These are phyloP conservation scores for Cerceris ruficornis DNA, from an alignment of 2,888 invertebrate genomes.

Conservation along the genomic window DNA sequence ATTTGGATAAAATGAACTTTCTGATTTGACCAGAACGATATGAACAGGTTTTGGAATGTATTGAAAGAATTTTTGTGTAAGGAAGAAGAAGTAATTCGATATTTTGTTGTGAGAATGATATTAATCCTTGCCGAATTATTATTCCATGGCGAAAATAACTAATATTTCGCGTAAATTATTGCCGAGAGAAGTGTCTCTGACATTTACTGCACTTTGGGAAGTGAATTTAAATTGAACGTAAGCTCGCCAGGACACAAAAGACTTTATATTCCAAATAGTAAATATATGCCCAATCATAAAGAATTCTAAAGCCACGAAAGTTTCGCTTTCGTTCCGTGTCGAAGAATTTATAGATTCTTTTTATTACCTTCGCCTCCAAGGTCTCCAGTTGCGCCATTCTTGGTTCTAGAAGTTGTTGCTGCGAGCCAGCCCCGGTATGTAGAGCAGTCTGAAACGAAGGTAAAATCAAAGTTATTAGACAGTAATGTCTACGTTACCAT, in stretches of 20 bases:
- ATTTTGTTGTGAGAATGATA: no score
- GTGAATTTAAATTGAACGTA: background rate
- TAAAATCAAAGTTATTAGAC: slow-evolving; percentile 10
- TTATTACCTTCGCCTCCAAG: slow-evolving; percentile 88
- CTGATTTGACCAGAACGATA: no score
- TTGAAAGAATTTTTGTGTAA: no score
- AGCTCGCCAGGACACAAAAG: background rate
- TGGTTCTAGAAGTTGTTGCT: slow-evolving; percentile 81
- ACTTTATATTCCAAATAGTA: background rate
- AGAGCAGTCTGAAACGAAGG: slow-evolving; percentile 74
- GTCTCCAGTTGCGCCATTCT: slow-evolving; percentile 89
- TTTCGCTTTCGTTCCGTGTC: slow-evolving; percentile 19
- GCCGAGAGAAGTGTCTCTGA: no score
- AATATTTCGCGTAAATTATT: background rate
- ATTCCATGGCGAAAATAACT: background rate
- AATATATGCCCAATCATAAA: background rate
- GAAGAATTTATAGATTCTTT: slow-evolving; percentile 10
- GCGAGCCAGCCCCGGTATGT: slow-evolving; percentile 71
- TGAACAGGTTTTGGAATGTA: no score
- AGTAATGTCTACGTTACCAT: background rate
- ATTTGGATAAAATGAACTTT: no score
- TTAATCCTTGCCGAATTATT: no score
- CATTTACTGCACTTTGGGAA: no score
- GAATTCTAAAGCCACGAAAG: slow-evolving; percentile 15
- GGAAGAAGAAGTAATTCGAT: no score